phyloP scores from a whole-genome alignment of 2,797 vertebrate species.

The Alosa sapidissima region DNA sequence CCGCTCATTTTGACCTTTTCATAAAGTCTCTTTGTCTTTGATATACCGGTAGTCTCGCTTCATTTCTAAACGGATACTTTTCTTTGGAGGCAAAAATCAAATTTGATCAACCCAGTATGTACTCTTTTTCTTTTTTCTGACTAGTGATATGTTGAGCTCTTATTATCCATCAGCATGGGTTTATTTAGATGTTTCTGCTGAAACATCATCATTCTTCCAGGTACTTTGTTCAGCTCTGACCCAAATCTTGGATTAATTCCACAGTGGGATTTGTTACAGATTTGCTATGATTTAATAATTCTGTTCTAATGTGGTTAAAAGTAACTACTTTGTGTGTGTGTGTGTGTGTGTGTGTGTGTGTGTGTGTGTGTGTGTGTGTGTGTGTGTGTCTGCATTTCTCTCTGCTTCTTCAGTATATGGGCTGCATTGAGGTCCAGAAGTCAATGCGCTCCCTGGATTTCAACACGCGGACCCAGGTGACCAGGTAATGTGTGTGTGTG shows the following conservation, averaged over 20 bases:
- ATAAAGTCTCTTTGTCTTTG: not conserved
- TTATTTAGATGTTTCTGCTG: not conserved
- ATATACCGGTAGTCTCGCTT: not conserved
- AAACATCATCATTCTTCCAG: not conserved
- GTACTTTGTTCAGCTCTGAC: not conserved
- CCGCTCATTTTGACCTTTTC: not conserved
- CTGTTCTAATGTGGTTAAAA: not conserved
- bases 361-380: not conserved
- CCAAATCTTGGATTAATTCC: slow-evolving; percentile 6
- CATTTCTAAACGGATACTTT: not conserved
- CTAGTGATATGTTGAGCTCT: not conserved
- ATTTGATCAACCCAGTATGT: not conserved
- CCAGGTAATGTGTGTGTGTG: slow-evolving; percentile 76
- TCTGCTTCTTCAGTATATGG: slow-evolving; percentile 86
- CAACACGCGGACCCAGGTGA: slow-evolving; percentile 94
- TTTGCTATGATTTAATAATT: slow-evolving; percentile 6
- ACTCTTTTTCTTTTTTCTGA: not conserved
- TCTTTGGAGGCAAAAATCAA: not conserved
- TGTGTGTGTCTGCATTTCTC: not conserved
- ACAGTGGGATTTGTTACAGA: not conserved
- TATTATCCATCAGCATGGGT: not conserved
- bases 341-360: slow-evolving; percentile 14
- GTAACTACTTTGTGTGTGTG: slow-evolving; percentile 15
- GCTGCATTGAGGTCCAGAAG: slow-evolving; percentile 93
- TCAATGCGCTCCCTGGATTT: slow-evolving; percentile 98